Evolutionary conservation across 1,140 invertebrate species (phyloP).

Genomic region (Tetramorium simillimum): DNA sequence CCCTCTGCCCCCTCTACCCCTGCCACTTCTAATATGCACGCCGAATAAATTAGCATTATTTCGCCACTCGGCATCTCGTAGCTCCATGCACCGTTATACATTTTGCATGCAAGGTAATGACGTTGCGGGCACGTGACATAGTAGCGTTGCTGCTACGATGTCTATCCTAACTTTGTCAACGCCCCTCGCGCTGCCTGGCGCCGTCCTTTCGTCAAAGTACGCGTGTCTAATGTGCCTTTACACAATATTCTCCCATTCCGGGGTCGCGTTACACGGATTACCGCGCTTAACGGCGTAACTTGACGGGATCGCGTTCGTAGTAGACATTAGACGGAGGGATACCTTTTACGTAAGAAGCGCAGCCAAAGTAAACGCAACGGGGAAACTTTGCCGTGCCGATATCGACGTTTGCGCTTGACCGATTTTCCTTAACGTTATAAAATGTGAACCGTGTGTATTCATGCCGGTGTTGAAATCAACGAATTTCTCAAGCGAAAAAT

Average conservation of each 20-base stretch:
- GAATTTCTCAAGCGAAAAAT: slow-evolving; percentile 26
- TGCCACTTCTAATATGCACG: slow-evolving; percentile 43
- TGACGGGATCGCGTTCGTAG: not conserved
- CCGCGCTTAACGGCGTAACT: not conserved
- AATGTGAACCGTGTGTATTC: not conserved
- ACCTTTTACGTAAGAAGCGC: not conserved
- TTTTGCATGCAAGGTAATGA: slow-evolving; percentile 31
- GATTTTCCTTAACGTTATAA: slow-evolving; percentile 18
- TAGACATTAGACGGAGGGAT: not conserved
- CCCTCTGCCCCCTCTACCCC: too few relatives aligned
- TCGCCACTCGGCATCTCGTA: slow-evolving; percentile 11
- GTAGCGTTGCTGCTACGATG: not conserved
- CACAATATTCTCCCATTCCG: slow-evolving; percentile 14
- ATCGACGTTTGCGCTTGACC: slow-evolving; percentile 21
- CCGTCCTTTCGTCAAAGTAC: slow-evolving; percentile 29
- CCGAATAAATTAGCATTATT: slow-evolving; percentile 63
- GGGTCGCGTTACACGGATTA: slow-evolving; percentile 11
- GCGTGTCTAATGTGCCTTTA: slow-evolving; percentile 30
- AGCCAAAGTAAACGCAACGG: not conserved
- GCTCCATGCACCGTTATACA: slow-evolving; percentile 25
- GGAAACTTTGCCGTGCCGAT: not conserved
- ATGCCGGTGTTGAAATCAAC: slow-evolving; percentile 7
- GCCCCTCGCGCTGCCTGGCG: too few relatives aligned
- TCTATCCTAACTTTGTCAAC: slow-evolving; percentile 45
- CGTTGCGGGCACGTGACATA: slow-evolving; percentile 9